Evolutionary conservation across 2,797 vertebrate genomes (phyloP).

Genomic region (Ctenosaura bakeri): DNA sequence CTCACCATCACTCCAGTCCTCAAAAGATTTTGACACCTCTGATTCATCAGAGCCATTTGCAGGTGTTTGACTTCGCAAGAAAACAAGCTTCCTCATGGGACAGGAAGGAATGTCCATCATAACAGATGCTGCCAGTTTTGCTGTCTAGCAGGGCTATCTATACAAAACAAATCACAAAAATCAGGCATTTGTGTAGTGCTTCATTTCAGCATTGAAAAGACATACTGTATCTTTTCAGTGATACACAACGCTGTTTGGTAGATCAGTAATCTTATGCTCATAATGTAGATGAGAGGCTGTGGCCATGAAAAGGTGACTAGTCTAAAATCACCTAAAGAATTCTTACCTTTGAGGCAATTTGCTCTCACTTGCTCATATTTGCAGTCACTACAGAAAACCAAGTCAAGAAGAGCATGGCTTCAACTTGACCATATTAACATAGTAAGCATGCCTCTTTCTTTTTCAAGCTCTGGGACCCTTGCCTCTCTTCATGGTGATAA

Average conservation of each 20-base stretch:
- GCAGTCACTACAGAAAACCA: neutral
- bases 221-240: neutral
- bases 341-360: neutral
- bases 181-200: neutral
- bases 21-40: neutral
- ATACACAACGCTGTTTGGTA: neutral
- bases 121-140: neutral
- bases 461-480: neutral
- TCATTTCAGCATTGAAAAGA: neutral
- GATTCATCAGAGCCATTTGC: neutral
- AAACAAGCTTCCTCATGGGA: neutral
- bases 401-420: neutral
- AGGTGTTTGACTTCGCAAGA: neutral
- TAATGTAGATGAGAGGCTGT: neutral
- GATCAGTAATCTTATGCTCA: neutral
- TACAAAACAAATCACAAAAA: neutral
- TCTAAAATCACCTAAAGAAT: neutral
- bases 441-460: neutral
- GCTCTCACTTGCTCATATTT: neutral
- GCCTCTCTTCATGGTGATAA: neutral
- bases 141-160: neutral
- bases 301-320: neutral
- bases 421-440: neutral
- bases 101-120: slow-evolving; percentile 37
- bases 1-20: slow-evolving; percentile 29